Conservation (phyloP, 2,888 invertebrate genomes). For the Monochamus alternatus region DNA sequence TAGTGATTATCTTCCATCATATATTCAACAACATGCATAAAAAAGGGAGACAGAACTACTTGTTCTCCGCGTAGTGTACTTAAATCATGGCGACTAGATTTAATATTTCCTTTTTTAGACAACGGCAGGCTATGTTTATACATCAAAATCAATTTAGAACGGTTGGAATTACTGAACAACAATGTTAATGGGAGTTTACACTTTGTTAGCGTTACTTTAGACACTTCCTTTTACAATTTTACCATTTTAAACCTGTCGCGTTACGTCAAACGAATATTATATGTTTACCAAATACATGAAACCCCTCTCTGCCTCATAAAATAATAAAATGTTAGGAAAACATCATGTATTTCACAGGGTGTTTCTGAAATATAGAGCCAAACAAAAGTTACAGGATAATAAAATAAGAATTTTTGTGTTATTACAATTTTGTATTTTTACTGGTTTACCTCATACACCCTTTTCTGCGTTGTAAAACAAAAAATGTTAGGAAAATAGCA, state of each 20-base stretch:
- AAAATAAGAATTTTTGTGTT: no score
- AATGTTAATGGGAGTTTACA: conserved; percentile 52
- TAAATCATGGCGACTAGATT: conserved; percentile 58
- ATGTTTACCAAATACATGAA: neutral
- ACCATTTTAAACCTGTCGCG: conserved; percentile 13
- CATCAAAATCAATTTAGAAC: conserved; percentile 57
- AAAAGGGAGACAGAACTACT: conserved; percentile 59
- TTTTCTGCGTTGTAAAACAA: no score
- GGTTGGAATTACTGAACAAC: conserved; percentile 52
- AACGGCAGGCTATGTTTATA: conserved; percentile 55
- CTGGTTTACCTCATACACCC: no score
- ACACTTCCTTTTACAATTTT: conserved; percentile 33
- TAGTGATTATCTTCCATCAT: conserved; percentile 65
- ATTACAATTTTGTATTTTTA: no score
- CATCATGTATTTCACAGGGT: no score
- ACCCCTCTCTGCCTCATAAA: no score
- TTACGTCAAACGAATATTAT: conserved; percentile 29
- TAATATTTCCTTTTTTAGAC: conserved; percentile 62
- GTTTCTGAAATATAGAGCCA: no score
- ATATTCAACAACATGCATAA: conserved; percentile 53
- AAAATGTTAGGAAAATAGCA: no score
- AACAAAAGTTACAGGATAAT: no score
- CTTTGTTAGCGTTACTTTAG: conserved; percentile 47
- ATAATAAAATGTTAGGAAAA: no score
- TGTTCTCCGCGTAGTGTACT: conserved; percentile 49